Conservation (phyloP, 2,113 vertebrate species). For the Enhydra lutris region DNA sequence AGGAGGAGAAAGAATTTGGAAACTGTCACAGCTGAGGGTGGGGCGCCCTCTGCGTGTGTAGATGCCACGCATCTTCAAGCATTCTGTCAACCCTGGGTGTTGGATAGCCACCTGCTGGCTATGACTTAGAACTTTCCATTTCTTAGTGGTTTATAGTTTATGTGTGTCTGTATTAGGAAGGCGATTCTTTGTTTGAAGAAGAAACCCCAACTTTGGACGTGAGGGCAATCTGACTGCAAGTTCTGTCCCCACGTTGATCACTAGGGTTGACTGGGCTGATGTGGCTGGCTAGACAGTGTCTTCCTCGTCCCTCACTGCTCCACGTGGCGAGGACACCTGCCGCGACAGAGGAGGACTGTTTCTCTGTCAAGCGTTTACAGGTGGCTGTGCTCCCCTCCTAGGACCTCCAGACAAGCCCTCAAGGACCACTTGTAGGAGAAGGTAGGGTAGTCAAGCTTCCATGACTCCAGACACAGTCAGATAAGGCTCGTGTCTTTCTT, state of each 20-base stretch:
- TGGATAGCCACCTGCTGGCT: conserved; percentile 72
- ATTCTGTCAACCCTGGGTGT: conserved; percentile 77
- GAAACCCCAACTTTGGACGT: neutral
- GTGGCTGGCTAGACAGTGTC: neutral
- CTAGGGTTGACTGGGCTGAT: neutral
- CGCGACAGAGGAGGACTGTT: neutral
- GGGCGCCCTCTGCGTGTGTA: conserved; percentile 65
- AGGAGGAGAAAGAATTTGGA: conserved; percentile 63
- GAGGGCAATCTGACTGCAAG: neutral
- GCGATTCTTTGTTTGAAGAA: neutral
- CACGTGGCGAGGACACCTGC: neutral
- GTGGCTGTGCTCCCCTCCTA: neutral
- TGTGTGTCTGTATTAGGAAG: conserved; percentile 72
- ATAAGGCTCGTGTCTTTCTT: neutral
- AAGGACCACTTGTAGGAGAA: neutral
- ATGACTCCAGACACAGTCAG: neutral
- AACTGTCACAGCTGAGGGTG: neutral
- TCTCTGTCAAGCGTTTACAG: neutral
- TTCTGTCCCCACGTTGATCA: neutral
- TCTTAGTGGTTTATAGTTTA: neutral
- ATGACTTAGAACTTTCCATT: conserved; percentile 45
- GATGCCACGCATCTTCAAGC: conserved; percentile 39
- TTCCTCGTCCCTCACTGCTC: neutral
- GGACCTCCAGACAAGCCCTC: neutral
- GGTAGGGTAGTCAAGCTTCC: neutral